Evolutionary conservation across 2,797 vertebrate species (phyloP).

Genomic region (Linurgus olivaceus): DNA sequence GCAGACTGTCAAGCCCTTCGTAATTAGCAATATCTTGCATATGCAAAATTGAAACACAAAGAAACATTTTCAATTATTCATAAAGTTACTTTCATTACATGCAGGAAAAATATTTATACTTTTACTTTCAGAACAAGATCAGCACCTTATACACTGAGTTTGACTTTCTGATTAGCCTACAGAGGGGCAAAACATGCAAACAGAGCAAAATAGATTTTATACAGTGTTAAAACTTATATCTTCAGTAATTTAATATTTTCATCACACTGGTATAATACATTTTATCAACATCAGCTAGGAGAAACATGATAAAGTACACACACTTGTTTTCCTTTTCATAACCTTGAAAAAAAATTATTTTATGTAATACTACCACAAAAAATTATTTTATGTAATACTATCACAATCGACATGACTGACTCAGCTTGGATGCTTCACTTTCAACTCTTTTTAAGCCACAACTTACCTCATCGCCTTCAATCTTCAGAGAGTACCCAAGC

Average conservation of each 20-base stretch:
- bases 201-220: not conserved
- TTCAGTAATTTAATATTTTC: not conserved
- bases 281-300: not conserved
- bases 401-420: not conserved
- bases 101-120: not conserved
- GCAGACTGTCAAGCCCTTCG: slow-evolving; percentile 57
- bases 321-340: not conserved
- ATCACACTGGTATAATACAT: not conserved
- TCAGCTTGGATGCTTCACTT: not conserved
- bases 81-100: not conserved
- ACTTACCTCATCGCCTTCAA: slow-evolving; percentile 60
- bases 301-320: not conserved
- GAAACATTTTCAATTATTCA: not conserved
- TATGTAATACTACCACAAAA: not conserved
- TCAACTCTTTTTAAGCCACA: not conserved
- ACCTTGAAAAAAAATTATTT: not conserved
- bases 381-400: not conserved
- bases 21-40: slow-evolving; percentile 41
- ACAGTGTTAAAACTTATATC: not conserved
- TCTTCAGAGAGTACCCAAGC: slow-evolving; percentile 25
- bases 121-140: not conserved
- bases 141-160: not conserved
- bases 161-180: not conserved
- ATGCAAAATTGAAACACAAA: slow-evolving; percentile 6
- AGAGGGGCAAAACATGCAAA: not conserved